These are phyloP conservation scores for Brachionus asplanchnoidis DNA, from an alignment of 1,140 invertebrate genomes.

Conservation along the genomic window DNA sequence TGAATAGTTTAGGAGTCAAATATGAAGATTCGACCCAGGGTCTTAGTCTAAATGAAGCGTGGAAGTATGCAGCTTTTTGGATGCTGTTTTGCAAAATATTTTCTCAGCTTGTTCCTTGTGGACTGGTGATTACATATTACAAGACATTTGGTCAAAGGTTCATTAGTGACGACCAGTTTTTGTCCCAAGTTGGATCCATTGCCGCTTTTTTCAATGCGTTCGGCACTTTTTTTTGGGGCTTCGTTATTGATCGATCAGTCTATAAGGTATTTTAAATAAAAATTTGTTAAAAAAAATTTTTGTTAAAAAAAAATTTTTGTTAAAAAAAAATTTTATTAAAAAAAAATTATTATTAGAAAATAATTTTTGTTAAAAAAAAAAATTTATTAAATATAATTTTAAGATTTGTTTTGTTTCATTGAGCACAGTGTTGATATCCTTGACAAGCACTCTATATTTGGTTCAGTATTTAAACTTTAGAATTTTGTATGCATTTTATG, in stretches of 20 bases:
- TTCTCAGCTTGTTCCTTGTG: not conserved
- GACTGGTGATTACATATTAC: conserved; percentile 34
- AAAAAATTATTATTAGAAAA: no score
- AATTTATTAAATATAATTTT: no score
- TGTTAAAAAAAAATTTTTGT: not conserved
- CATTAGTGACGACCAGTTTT: conserved; percentile 58
- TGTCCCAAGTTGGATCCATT: conserved; percentile 57
- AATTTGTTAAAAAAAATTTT: conserved; percentile 48
- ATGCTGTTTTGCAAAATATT: conserved; percentile 42
- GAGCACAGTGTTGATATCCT: not conserved
- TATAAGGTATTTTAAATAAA: conserved; percentile 55
- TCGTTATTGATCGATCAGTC: conserved; percentile 52
- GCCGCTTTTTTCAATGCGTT: conserved; percentile 58
- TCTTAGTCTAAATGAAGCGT: not conserved
- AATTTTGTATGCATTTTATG: conserved; percentile 46
- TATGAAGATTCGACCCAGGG: not conserved
- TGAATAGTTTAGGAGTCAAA: conserved; percentile 43
- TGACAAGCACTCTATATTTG: conserved; percentile 11
- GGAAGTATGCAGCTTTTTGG: not conserved
- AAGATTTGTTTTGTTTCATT: not conserved
- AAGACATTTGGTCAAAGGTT: conserved; percentile 58
- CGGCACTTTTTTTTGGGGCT: conserved; percentile 58
- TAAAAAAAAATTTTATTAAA: conserved; percentile 45
- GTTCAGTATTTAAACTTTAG: conserved; percentile 43
- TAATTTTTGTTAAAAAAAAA: not conserved